A percentile compares a stretch with the other conserved stretches of the same genome.
These are phyloP conservation scores for Corythoichthys haematopterus DNA, from an alignment of 2,113 vertebrate species.

Conservation along the genomic window DNA sequence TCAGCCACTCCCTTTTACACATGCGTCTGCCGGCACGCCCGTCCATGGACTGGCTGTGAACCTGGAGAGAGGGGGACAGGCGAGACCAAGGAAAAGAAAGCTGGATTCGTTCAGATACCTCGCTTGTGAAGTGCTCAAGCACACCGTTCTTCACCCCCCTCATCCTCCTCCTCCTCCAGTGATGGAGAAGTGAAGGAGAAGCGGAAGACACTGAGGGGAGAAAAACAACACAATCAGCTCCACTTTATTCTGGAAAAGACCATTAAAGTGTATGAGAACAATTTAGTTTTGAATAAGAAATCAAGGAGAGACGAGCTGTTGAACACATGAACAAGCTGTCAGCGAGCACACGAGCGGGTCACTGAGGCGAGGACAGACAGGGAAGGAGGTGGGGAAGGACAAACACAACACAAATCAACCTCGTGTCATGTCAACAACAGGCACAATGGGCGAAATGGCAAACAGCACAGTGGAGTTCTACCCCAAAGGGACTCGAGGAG, in stretches of 20 bases:
- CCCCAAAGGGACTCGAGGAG: slow-evolving; percentile 73
- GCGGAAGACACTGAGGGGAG: slow-evolving; percentile 40
- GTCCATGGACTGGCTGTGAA: slow-evolving; percentile 67
- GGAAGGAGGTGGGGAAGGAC: slow-evolving; percentile 28
- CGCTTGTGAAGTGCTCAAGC: slow-evolving; percentile 43
- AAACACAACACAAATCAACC: slow-evolving; percentile 21
- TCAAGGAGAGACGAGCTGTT: slow-evolving; percentile 24
- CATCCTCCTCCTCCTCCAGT: slow-evolving; percentile 45
- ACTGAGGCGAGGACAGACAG: slow-evolving; percentile 41
- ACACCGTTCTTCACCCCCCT: slow-evolving; percentile 48
- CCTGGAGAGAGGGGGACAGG: slow-evolving; percentile 66
- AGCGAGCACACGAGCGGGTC: slow-evolving; percentile 27
- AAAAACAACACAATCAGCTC: slow-evolving; percentile 13
- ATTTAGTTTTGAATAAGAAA: slow-evolving; percentile 18
- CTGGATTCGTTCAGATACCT: slow-evolving; percentile 57
- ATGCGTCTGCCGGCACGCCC: slow-evolving; percentile 25
- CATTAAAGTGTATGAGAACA: background rate
- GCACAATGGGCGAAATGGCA: slow-evolving; percentile 84
- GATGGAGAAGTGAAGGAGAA: slow-evolving; percentile 65
- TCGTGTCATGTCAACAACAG: slow-evolving; percentile 68
- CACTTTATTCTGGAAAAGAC: slow-evolving; percentile 1
- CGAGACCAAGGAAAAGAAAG: slow-evolving; percentile 40
- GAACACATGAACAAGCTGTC: slow-evolving; percentile 51
- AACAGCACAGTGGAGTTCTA: slow-evolving; percentile 89
- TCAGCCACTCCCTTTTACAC: slow-evolving; percentile 23